Conservation (phyloP, 2,888 invertebrate genomes). For the Scrobipalpa costella region DNA sequence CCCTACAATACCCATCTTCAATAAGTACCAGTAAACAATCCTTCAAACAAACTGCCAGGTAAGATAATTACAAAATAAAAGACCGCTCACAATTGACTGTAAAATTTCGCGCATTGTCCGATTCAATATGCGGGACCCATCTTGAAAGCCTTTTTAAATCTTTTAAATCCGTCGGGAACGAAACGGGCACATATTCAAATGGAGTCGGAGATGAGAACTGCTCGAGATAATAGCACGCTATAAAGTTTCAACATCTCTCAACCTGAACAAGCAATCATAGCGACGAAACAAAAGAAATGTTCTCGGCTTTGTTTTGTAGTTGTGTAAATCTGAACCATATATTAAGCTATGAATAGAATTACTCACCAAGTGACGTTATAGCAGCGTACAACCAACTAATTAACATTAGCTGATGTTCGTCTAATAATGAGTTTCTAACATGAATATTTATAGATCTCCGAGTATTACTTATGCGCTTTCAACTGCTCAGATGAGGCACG, state of each 20-base stretch:
- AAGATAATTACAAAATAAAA: slow-evolving; percentile 35
- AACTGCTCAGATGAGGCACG: slow-evolving; percentile 5
- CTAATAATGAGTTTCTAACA: slow-evolving; percentile 22
- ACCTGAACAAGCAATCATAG: slow-evolving; percentile 33
- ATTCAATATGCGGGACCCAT: slow-evolving; percentile 37
- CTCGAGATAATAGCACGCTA: slow-evolving; percentile 41
- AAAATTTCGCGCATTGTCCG: slow-evolving; percentile 45
- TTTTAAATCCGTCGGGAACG: slow-evolving; percentile 6
- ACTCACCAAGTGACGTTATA: slow-evolving; percentile 7
- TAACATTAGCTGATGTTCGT: slow-evolving; percentile 20
- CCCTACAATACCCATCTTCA: slow-evolving; percentile 50
- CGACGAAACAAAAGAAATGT: slow-evolving; percentile 36
- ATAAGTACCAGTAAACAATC: slow-evolving; percentile 57
- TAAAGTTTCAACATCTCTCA: slow-evolving; percentile 41
- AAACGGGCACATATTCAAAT: slow-evolving; percentile 35
- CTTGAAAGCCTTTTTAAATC: slow-evolving; percentile 25
- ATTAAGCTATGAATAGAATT: slow-evolving; percentile 30
- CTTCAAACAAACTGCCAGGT: slow-evolving; percentile 50
- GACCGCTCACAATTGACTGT: slow-evolving; percentile 47
- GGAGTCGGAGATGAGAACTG: slow-evolving; percentile 30
- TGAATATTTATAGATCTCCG: slow-evolving; percentile 26
- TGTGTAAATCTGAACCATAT: slow-evolving; percentile 34
- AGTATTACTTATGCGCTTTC: slow-evolving; percentile 24
- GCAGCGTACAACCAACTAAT: slow-evolving; percentile 19
- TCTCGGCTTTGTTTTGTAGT: slow-evolving; percentile 34